Conservation (phyloP, 2,888 invertebrate genomes). For the Abrostola triplasia region DNA sequence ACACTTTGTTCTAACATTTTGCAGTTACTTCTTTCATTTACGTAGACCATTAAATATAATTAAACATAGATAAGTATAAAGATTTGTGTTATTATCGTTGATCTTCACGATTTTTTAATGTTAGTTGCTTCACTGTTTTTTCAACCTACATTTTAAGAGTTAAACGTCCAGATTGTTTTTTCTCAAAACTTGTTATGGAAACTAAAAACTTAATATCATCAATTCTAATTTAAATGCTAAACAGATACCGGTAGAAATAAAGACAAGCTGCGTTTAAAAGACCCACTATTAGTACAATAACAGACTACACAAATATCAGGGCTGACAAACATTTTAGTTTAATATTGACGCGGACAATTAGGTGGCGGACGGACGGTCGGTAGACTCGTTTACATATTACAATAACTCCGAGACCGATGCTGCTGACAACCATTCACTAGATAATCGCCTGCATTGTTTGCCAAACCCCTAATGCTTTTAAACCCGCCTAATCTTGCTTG, state of each 20-base stretch:
- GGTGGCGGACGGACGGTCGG: conserved; percentile 61
- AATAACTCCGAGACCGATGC: conserved; percentile 73
- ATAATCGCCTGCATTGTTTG: conserved; percentile 82
- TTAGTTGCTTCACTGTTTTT: too few species aligned
- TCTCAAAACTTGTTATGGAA: too few species aligned
- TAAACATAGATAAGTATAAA: background rate
- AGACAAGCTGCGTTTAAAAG: conserved; percentile 22
- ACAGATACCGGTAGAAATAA: background rate
- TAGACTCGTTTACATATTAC: conserved; percentile 77
- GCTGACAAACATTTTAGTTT: conserved; percentile 59
- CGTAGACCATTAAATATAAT: background rate
- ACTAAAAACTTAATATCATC: too few species aligned
- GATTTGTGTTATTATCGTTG: background rate
- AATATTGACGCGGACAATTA: conserved; percentile 72
- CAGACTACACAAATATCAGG: conserved; percentile 29
- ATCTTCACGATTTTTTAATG: too few species aligned
- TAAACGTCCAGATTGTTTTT: too few species aligned
- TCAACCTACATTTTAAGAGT: too few species aligned
- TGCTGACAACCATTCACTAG: conserved; percentile 79
- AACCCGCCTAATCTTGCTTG: conserved; percentile 76
- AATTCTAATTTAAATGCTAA: too few species aligned
- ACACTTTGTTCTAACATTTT: conserved; percentile 10
- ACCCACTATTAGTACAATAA: conserved; percentile 23
- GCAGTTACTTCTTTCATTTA: conserved; percentile 1
- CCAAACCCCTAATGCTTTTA: conserved; percentile 78